Base-by-base conservation (phyloP, 2,888 invertebrate species). In the Baronia brevicornis region DNA sequence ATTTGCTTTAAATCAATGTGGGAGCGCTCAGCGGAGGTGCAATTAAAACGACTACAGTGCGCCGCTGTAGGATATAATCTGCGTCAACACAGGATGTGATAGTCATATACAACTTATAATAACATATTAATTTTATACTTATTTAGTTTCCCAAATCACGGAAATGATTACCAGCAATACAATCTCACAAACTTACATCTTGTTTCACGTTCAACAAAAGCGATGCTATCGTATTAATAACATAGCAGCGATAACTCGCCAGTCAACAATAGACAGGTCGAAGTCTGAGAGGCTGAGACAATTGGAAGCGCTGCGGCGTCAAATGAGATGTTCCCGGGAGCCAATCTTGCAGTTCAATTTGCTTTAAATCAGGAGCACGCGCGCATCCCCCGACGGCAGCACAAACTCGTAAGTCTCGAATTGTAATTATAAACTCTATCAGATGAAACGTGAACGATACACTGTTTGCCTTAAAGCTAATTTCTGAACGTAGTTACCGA, bases 311-410 rank as follows among this genome's bases (percentile, higher is more conserved):
- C 55, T 65, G 74, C 74, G 70, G 62, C 74, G 67, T 71, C 78
- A 77, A 79, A 78, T 74, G 66, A 77, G 77, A 77, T 69, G 71
- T 71, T 68, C 57, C 57, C 58, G 57, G 51, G 64, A 72, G 68
- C 72, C 78, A 77, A 78, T 78, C 69, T 66, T 61, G 26, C 60
- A 43, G 69, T 77, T 74, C 78, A 78, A 79, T 79, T 80, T 78
- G 75, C 75, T 74, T 62, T 77, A 71, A 74, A 77, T 79, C 73
- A 74, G 60, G 54, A 57, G 48, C 63, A 65, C 59, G 58, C 51
- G 54, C 56, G 45, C 44, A 52, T 44, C 43, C 48, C 41, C 43
- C 24, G 27, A 35, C 45, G 33, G 43, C 35, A 40, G 35, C 38
- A 41, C 36, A 39, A 32, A 44, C 24, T 17, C 9, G 37, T 39